phyloP scores from a whole-genome alignment of 2,888 invertebrate species.

The Dioctria rufipes region DNA sequence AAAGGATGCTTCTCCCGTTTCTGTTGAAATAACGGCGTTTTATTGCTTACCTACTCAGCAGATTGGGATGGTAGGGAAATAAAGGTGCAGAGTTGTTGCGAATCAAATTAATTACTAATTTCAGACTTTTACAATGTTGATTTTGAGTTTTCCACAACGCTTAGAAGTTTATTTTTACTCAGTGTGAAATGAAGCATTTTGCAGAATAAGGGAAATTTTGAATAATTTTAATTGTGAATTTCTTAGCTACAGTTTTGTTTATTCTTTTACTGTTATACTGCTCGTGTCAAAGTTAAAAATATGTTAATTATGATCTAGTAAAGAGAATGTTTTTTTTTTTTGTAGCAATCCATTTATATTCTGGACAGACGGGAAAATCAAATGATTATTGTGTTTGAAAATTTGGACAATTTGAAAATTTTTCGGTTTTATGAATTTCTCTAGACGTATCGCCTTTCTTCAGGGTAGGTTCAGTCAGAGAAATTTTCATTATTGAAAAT shows the following conservation, averaged over 20 bases:
- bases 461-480: too few species aligned
- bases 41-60: background rate
- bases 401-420: too few species aligned
- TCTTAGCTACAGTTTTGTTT: background rate
- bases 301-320: too few species aligned
- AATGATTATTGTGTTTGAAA: too few species aligned
- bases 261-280: background rate
- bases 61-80: background rate
- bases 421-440: too few species aligned
- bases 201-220: background rate
- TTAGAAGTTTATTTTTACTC: background rate
- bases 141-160: constrained; percentile 16
- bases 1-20: constrained; percentile 6
- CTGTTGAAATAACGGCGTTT: background rate
- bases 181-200: background rate
- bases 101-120: constrained; percentile 44
- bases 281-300: background rate
- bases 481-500: too few species aligned
- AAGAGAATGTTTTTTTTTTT: too few species aligned
- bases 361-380: too few species aligned
- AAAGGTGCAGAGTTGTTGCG: background rate
- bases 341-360: too few species aligned
- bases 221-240: background rate
- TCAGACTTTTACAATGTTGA: constrained; percentile 34
- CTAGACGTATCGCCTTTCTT: too few species aligned